Conservation (phyloP, 2,113 vertebrate species). For the Cranoglanis bouderius region DNA sequence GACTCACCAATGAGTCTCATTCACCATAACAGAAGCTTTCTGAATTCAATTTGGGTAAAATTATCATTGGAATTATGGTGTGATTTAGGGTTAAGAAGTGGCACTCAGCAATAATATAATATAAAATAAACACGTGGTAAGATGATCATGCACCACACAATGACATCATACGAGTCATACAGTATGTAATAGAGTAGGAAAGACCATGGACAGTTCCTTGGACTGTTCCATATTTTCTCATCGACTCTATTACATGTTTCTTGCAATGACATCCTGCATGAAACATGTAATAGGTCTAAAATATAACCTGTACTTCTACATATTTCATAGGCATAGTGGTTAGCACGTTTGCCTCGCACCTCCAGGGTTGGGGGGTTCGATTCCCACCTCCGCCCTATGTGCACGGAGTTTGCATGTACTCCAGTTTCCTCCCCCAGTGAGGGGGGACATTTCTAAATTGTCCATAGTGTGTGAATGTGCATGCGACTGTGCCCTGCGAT, state of each 20-base stretch:
- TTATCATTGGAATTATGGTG: neutral
- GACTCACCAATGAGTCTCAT: neutral
- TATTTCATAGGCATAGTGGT: too few species aligned
- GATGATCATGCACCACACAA: neutral
- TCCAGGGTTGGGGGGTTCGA: too few species aligned
- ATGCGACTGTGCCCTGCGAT: too few species aligned
- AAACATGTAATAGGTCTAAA: conserved; percentile 20
- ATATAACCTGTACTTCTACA: conserved; percentile 6
- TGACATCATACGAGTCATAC: neutral
- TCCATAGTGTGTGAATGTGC: neutral
- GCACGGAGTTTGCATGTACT: too few species aligned
- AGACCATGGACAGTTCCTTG: neutral
- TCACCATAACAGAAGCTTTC: neutral
- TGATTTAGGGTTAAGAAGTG: neutral
- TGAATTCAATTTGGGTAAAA: neutral
- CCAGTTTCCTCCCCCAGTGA: too few species aligned
- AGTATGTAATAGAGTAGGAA: neutral
- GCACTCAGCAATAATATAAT: neutral
- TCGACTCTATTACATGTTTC: neutral
- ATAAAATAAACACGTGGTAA: neutral
- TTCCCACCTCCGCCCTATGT: too few species aligned
- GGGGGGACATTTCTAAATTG: too few species aligned
- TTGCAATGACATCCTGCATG: neutral
- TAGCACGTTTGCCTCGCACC: too few species aligned
- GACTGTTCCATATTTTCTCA: neutral